Evolutionary conservation across 1,140 invertebrate genomes (phyloP).

Genomic region (Teleogryllus occipitalis): DNA sequence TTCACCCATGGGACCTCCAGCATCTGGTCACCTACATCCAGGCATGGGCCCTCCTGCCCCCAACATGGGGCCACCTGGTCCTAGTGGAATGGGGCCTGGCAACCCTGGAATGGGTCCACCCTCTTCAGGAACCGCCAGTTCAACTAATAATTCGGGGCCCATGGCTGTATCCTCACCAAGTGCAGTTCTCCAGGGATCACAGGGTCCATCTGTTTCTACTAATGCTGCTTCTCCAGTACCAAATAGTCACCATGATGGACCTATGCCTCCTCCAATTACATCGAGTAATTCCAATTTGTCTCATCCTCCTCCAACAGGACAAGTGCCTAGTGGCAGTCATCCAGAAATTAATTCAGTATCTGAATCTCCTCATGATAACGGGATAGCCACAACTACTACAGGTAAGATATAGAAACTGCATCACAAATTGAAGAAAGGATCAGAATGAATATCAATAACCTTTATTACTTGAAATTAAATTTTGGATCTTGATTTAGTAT

Average conservation of each 20-base stretch:
- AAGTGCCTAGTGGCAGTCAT: constrained; percentile 16
- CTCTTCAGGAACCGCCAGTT: constrained; percentile 9
- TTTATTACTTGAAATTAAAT: too few species aligned
- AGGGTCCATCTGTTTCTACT: constrained; percentile 15
- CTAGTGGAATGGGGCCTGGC: background rate
- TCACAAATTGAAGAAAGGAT: too few species aligned
- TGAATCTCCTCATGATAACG: constrained; percentile 42
- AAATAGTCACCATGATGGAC: constrained; percentile 43
- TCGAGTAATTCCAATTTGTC: constrained; percentile 42
- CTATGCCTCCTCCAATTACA: constrained; percentile 50
- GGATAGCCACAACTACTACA: constrained; percentile 47
- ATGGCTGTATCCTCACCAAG: constrained; percentile 19
- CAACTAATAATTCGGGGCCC: constrained; percentile 7
- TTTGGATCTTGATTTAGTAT: too few species aligned
- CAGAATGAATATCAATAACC: too few species aligned
- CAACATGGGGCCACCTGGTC: constrained; percentile 19
- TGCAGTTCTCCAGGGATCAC: background rate
- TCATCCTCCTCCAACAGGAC: constrained; percentile 33
- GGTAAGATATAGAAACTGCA: constrained; percentile 29
- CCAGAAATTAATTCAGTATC: constrained; percentile 28
- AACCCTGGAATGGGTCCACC: constrained; percentile 19
- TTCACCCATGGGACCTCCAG: constrained; percentile 31
- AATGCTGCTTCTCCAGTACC: constrained; percentile 33
- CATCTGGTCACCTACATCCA: constrained; percentile 34
- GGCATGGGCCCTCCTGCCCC: constrained; percentile 43